Base-by-base conservation (phyloP, 2,888 invertebrate genomes). In the Troides aeacus region DNA sequence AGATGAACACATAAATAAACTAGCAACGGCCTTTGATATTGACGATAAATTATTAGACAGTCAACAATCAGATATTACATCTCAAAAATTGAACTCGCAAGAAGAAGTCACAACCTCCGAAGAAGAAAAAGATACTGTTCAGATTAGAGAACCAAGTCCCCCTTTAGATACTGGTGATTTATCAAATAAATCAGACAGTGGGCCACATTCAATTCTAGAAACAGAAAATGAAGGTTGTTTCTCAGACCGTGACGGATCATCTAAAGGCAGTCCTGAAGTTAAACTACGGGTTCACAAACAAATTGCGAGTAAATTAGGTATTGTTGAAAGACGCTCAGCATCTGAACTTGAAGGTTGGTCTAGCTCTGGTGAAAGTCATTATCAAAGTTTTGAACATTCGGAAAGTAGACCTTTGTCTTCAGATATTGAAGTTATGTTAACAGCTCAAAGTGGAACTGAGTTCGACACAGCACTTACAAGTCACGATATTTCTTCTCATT, bases 321-420 rank as follows among this genome's bases (percentile, higher is more conserved):
- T 93, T 58, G 89, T 87, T 2, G 96, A 96, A 74, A 93, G 96
- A 64, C 94, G 95, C 79, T 97, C 97, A 0, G 95, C 95, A 56
- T 94, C 96, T 36, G 97, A 97, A 78, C 93, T 96, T 36, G 97
- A 97, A 84, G 93, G 95, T 4, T 96, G 96, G 87, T 97, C 97
- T 0, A 97, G 97, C 87, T 97, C 97, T 18, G 97, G 97, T 21
- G 97, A 97, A 79, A 97, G 97, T 81, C 96, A 96, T 77, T 97
- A 97, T 81, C 97, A 97, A 73, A 97, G 97, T 73, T 97, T 97
- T 81, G 97, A 97, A 81, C 95, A 96, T 79, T 95, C 95, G 23
- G 95, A 95, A 71, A 96, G 96, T 79, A 94, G 97, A 76, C 98
- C 97, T 0, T 94, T 96, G 71, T 98, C 97, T 4, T 97, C 97